Evolutionary conservation across 2,888 invertebrate species (phyloP), one percentile per base, ranked within the genome.

Genomic region (Fragum fragum): DNA sequence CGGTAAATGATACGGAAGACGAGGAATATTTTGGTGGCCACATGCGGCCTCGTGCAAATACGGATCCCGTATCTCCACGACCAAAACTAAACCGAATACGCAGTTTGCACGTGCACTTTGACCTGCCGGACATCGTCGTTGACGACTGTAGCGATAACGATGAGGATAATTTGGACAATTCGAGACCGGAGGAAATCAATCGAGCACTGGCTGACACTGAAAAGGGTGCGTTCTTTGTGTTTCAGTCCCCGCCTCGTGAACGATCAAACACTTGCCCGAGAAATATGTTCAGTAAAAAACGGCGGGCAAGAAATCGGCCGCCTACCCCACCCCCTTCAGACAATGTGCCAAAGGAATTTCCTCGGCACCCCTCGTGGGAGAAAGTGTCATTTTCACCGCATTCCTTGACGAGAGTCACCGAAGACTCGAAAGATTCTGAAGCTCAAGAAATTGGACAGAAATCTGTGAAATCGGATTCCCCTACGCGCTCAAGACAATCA

Each of bases 111-210:
- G 86, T 86, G 69, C 83, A 76, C 23, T 86, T 86, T 73, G 86
- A 86, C 57, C 66, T 86, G n/a, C 86, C 86, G 6, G 86, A 86
- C 23, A 86, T 86, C 26, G 32, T 79, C n/a, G 81, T 86, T 7
- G 86, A 86, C 36, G 86, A 86, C 42, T 86, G 83, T 61, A 81
- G 81, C 63, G 86, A 83, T 42, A 79, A 83, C 63, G 86, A 86
- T 14, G 78, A 81, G 16, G 77, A 76, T 1, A 57, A 69, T 59
- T 14, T 83, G n/a, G 84, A 81, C 52, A 47, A 23, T 18, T 76
- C 81, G 9, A 72, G 66, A 18, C 79, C 81, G 0, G 83, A 86
- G 21, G 73, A 81, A 26, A 77, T 82, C 18, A 80, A 75, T 23
- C 78, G 71, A 55, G 85, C 80, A 39, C 76, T 81, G 9, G 81